A percentile compares a stretch with the other conserved stretches of the same genome.
These are phyloP conservation scores for Nudaria mundana DNA, from an alignment of 2,888 invertebrate species.

Conservation along the genomic window DNA sequence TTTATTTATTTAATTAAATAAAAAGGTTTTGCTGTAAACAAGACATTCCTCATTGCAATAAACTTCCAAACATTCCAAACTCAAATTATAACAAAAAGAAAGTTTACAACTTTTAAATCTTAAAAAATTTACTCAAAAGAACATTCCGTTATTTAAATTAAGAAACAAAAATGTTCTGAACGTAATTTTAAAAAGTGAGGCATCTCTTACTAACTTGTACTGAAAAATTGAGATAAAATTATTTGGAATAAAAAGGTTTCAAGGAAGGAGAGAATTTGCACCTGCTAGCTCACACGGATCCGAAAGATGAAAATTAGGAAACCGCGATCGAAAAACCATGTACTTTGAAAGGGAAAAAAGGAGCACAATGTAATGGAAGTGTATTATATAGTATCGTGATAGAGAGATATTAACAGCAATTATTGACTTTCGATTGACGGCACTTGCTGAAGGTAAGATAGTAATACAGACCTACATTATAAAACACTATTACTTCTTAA, in stretches of 20 bases:
- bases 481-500: too few relatives aligned
- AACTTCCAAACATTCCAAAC: conserved; percentile 7
- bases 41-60: not conserved
- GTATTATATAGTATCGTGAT: too few relatives aligned
- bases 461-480: too few relatives aligned
- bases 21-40: too few relatives aligned
- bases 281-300: conserved; percentile 46
- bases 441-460: too few relatives aligned
- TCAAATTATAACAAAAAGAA: conserved; percentile 9
- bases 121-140: conserved; percentile 31
- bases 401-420: too few relatives aligned
- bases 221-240: conserved; percentile 38
- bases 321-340: conserved; percentile 45
- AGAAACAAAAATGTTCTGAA: conserved; percentile 36
- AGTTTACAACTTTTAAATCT: conserved; percentile 12
- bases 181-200: conserved; percentile 32
- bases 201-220: conserved; percentile 47
- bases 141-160: conserved; percentile 36
- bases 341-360: too few relatives aligned
- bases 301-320: conserved; percentile 38
- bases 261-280: conserved; percentile 36
- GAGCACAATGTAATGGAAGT: too few relatives aligned
- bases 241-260: conserved; percentile 52
- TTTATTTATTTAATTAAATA: too few relatives aligned
- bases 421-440: too few relatives aligned